Conservation (phyloP, 1,140 invertebrate genomes). For the Drosophila repleta region DNA sequence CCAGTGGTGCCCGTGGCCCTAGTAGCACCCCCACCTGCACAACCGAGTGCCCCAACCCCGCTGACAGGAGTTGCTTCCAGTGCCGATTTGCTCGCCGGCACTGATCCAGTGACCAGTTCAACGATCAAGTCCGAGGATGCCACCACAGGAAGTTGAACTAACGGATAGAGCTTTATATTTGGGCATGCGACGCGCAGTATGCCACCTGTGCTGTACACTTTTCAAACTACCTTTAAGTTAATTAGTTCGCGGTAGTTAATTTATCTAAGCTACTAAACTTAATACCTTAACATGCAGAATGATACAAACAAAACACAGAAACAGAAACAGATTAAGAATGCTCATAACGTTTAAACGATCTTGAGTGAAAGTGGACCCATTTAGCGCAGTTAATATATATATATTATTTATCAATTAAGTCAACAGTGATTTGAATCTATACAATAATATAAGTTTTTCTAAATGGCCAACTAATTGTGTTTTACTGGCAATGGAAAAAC, state of each 20-base stretch:
- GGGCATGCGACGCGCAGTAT: conserved; percentile 17
- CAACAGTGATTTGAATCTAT: conserved; percentile 69
- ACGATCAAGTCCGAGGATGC: conserved; percentile 66
- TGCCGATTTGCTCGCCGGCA: conserved; percentile 50
- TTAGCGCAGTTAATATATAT: conserved; percentile 58
- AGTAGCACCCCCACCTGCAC: conserved; percentile 29
- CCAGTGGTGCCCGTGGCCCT: conserved; percentile 60
- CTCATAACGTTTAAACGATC: conserved; percentile 60
- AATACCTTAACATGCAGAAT: conserved; percentile 37
- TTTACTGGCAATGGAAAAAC: conserved; percentile 7
- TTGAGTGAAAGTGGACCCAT: conserved; percentile 53
- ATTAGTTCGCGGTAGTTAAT: conserved; percentile 59
- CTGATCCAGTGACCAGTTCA: conserved; percentile 46
- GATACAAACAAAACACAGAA: conserved; percentile 13
- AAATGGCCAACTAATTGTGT: conserved; percentile 39
- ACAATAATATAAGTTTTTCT: conserved; percentile 69
- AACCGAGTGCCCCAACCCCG: conserved; percentile 5
- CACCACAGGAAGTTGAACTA: conserved; percentile 54
- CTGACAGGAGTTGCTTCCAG: conserved; percentile 49
- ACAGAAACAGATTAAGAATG: conserved; percentile 56
- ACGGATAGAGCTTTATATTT: conserved; percentile 46
- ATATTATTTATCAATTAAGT: conserved; percentile 62
- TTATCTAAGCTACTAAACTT: conserved; percentile 50
- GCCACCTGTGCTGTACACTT: conserved; percentile 19
- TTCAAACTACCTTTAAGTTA: conserved; percentile 43